These are phyloP conservation scores for Heliconius hewitsoni DNA, from an alignment of 1,140 invertebrate species.

Conservation along the genomic window DNA sequence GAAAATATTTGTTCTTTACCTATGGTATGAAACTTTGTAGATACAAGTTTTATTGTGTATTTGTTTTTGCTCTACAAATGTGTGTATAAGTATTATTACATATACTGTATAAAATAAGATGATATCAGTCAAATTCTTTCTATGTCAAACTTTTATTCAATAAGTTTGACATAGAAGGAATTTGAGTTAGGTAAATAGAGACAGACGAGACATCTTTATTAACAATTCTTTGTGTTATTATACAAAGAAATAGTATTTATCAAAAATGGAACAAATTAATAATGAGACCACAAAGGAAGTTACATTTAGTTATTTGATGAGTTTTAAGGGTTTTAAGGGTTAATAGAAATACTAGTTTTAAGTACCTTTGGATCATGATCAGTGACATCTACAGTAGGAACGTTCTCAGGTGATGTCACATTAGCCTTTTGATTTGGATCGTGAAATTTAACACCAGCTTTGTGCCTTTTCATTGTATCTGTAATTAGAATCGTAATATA, in stretches of 20 bases:
- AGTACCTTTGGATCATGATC: conserved; percentile 72
- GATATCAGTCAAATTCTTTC: no score
- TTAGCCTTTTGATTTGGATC: conserved; percentile 59
- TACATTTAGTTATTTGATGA: no score
- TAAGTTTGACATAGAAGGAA: no score
- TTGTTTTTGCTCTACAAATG: background rate
- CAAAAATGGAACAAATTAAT: no score
- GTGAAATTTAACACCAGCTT: conserved; percentile 70
- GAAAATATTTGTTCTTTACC: background rate
- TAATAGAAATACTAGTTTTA: background rate
- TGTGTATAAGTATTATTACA: background rate
- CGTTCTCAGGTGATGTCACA: conserved; percentile 53
- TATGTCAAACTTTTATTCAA: no score
- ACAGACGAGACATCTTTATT: no score
- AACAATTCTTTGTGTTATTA: no score
- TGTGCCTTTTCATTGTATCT: conserved; percentile 72
- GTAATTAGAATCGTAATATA: background rate
- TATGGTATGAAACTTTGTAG: background rate
- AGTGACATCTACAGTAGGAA: conserved; percentile 57
- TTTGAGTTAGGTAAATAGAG: no score
- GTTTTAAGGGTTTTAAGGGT: no score
- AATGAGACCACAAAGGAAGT: no score
- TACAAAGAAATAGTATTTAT: no score
- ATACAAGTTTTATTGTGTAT: background rate
- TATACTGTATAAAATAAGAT: background rate